Base-by-base conservation (phyloP, 2,888 invertebrate species). In the Taphrorychus bicolor region DNA sequence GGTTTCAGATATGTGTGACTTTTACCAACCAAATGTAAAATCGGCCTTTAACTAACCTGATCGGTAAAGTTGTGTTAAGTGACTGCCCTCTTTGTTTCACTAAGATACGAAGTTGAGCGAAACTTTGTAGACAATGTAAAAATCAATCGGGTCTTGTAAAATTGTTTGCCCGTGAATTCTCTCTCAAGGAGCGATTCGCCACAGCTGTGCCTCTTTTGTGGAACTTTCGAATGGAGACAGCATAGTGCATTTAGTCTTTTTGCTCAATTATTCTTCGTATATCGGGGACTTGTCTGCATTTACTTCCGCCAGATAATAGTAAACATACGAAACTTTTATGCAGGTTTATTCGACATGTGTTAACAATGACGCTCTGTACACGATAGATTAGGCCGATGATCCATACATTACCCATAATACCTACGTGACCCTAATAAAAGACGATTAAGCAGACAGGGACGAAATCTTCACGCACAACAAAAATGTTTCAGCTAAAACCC, bases 121-220 rank as follows among this genome's bases (percentile, higher is more conserved):
- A 59, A 59, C 60, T 60, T 60, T 40, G 60, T 53, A 60, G 60
- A 60, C 60, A 60, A 60, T 60, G 42, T 24, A 67, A 66, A 61
- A 67, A 57, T 62, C 62, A 45, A 45, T 62, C 52, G 52, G 16
- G 42, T 41, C 58, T 67, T 61, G 66, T 62, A 62, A 58, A 67
- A 62, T 62, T 57, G 58, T 62, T 62, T 67, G 61, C 58, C 58
- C 58, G 48, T 62, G 66, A 67, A 62, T 67, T 58, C 53, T 42
- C 62, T 62, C 56, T 67, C 66, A 67, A 58, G 58, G 57, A 59
- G 16, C 68, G 49, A 64, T 68, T 68, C 59, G 53, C 49, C 60
- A 68, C 68, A 68, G 63, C 68, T 68, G 68, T 59, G 59, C 42
- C 56, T 21, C 54, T 59, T 68, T 64, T 64, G 59, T 68, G 63